A percentile compares a stretch with the other conserved stretches of the same genome.
Conservation (phyloP, 2,888 invertebrate genomes). For the Zaprionus lineosus region DNA sequence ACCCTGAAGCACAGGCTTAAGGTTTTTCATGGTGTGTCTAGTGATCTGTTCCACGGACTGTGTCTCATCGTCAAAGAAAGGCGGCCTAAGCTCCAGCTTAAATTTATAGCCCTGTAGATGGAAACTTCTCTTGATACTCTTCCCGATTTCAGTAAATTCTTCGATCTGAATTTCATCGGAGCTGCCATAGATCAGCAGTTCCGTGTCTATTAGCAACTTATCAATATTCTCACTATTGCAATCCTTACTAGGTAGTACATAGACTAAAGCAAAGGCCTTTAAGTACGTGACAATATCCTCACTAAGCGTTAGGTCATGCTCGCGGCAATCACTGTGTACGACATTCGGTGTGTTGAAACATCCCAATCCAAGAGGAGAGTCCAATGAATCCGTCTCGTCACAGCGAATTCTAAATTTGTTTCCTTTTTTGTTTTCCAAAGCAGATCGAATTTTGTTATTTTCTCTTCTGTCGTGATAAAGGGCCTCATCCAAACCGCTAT, state of each 20-base stretch:
- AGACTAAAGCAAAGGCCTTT: conserved; percentile 77
- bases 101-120: conserved; percentile 69
- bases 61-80: conserved; percentile 15
- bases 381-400: too few relatives aligned
- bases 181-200: conserved; percentile 35
- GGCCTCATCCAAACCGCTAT: background rate
- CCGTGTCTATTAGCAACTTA: conserved; percentile 71
- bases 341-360: conserved; percentile 4
- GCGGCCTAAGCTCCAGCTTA: conserved; percentile 63
- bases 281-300: conserved; percentile 69
- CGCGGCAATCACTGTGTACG: background rate
- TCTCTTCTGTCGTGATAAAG: background rate
- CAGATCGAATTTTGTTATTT: background rate
- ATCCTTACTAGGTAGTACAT: conserved; percentile 74
- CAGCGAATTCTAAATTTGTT: too few relatives aligned
- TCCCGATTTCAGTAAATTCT: conserved; percentile 37
- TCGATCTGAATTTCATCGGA: too few relatives aligned
- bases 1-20: conserved; percentile 34
- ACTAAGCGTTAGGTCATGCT: conserved; percentile 20
- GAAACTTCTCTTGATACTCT: conserved; percentile 65
- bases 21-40: conserved; percentile 39
- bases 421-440: background rate
- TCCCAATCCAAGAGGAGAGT: too few relatives aligned
- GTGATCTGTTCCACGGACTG: conserved; percentile 11
- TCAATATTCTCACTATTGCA: conserved; percentile 76